A percentile compares a stretch with the other conserved stretches of the same genome.
Evolutionary conservation across 2,797 vertebrate species (phyloP).

Genomic region (Coregonus ussuriensis): DNA sequence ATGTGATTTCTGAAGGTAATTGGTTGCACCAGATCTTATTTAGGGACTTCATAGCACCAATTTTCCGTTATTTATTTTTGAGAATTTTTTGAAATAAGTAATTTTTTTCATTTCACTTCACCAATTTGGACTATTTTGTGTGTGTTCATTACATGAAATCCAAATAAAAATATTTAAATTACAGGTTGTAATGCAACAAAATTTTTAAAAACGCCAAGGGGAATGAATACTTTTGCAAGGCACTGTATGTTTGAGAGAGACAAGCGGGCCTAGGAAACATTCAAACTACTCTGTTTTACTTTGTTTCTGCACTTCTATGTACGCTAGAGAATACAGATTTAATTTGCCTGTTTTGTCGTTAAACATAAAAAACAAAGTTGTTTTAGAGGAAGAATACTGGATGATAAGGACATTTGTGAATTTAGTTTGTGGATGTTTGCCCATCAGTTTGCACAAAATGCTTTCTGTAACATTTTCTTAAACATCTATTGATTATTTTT

Average conservation of each 20-base stretch:
- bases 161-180: no score
- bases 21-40: no score
- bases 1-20: no score
- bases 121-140: no score
- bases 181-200: no score
- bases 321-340: neutral
- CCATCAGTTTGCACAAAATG: neutral
- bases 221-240: no score
- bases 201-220: no score
- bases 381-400: neutral
- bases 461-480: neutral
- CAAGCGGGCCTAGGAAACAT: constrained; percentile 4
- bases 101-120: no score
- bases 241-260: constrained; percentile 9
- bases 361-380: neutral
- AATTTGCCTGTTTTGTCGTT: neutral
- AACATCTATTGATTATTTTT: neutral
- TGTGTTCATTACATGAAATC: no score
- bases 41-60: no score
- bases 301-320: neutral
- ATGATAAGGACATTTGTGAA: neutral
- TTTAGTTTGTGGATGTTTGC: constrained; percentile 3
- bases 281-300: neutral
- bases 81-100: no score
- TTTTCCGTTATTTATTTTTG: no score